Base-by-base conservation (phyloP, 2,797 vertebrate genomes). In the Eospalax fontanierii region DNA sequence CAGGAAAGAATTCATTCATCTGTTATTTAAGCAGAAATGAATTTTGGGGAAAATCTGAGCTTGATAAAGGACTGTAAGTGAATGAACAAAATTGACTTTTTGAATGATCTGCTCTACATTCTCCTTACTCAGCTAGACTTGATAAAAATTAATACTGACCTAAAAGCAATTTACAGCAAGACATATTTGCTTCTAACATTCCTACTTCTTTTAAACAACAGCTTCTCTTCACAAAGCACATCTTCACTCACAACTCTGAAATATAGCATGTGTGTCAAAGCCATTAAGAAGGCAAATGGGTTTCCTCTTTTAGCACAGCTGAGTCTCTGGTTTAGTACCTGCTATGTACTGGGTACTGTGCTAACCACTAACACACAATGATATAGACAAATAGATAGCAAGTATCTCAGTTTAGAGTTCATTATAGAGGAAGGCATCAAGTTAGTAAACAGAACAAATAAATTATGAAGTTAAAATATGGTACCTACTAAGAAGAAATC, bases 11-110 rank as follows among this genome's bases (percentile, higher is more conserved):
- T n/a, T n/a, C 46, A 92, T 91, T 87, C 19, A 54, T 70, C 18
- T 87, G 61, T 86, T 83, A 94, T 76, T 92, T 95, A 71, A 93
- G 83, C 35, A 92, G 88, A 94, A 90, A 21, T 24, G 18, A 19
- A 40, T 80, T 80, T 28, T 43, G 46, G 26, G 2, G 63, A 81
- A 90, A n/a, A n/a, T n/a, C 22, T 86, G 50, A 12, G 92, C 84
- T 81, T 82, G 86, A 88, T 81, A 71, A 81, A 93, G 22, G 59
- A 50, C 46, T 33, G 35, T 19, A 68, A 75, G 28, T 66, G 38
- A 71, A 38, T 15, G 26, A 75, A 92, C 75, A 85, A 82, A 95
- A 91, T 43, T 33, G 61, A 80, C 35, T 38, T 70, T 40, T 2
- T 71, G 14, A 95, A 93, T 73, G 8, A 1, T 82, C 33, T 16